Evolutionary conservation across 2,888 invertebrate genomes (phyloP).

Genomic region (Rhagium mordax): DNA sequence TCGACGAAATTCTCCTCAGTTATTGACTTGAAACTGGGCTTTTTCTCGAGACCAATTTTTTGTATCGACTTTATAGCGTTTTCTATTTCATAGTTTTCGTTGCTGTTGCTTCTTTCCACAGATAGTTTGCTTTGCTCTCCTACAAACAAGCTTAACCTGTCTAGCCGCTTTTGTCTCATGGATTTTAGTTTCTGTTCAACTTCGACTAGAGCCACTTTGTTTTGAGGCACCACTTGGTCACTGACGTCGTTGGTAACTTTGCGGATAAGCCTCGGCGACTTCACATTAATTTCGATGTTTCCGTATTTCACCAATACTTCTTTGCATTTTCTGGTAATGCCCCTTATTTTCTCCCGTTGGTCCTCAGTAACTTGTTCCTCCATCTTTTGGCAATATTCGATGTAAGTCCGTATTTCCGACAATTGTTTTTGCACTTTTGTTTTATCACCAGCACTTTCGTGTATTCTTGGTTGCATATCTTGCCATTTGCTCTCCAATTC

Average conservation of each 20-base stretch:
- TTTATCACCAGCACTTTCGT: not conserved
- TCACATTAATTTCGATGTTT: not conserved
- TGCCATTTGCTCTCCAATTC: constrained; percentile 44
- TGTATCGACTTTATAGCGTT: constrained; percentile 38
- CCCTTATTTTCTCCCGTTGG: not conserved
- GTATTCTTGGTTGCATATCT: constrained; percentile 44
- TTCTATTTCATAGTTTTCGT: constrained; percentile 35
- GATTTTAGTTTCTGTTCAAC: constrained; percentile 51
- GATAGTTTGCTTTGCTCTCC: constrained; percentile 42
- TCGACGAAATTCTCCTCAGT: constrained; percentile 23
- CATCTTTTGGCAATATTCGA: not conserved
- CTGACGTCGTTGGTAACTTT: not conserved
- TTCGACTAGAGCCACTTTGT: constrained; percentile 43
- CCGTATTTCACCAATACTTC: not conserved
- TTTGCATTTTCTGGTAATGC: constrained; percentile 3
- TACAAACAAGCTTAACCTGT: constrained; percentile 45
- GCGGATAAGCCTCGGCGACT: not conserved
- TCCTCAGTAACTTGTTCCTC: not conserved
- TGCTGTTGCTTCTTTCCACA: constrained; percentile 29
- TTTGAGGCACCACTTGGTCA: not conserved
- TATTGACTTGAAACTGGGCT: constrained; percentile 6
- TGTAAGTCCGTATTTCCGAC: not conserved
- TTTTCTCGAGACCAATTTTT: constrained; percentile 20
- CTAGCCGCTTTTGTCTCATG: constrained; percentile 49
- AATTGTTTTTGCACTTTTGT: not conserved